Evolutionary conservation across 2,888 invertebrate species (phyloP), one percentile per base, ranked within the genome.

Genomic region (Ophioninae sp.): DNA sequence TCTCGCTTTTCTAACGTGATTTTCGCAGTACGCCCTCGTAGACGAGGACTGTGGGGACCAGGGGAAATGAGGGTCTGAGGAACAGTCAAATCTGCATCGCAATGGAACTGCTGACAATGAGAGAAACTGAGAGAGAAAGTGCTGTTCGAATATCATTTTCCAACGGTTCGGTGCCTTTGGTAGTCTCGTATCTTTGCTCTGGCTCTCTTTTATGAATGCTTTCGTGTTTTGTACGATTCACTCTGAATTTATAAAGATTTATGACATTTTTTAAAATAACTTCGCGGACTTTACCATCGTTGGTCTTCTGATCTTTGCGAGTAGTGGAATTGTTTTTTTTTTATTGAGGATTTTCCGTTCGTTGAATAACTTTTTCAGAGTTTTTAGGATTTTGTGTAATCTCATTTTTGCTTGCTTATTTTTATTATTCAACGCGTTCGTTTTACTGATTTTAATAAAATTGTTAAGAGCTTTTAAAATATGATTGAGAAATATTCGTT

Each of bases 91-190:
- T 17, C 78, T 41, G 57, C n/a, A 79, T 73, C 75, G 73, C 73
- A 82, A 78, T 62, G 62, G 59, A 56, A 61, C 56, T 41, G 30
- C 69, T 59, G 67, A 73, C 75, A 79, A 76, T 78, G 13, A 5
- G 50, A 50, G 50, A 50, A 13, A 50, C 17, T 3, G 17, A 10
- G 17, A 41, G 41, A 41, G 41, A 41, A 8, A 41, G 41, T 8
- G 41, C 87, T 87, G 78, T 89, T 90, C 88, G 91, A 89, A 90
- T 91, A 89, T 91, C 85, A 91, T 89, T 89, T 89, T 89, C 87
- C 85, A 88, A 83, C 85, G 79, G 68, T 76, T 6, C 20, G 50
- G 50, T 50, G 50, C 6, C 59, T 37, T 37, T 62, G 62, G 23
- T 50, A 57, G 62, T 10, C 44, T 62, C 61, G 30, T 30, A 3